A percentile compares a stretch with the other conserved stretches of the same genome.
phyloP scores from a whole-genome alignment of 2,797 vertebrate genomes.

The Synaphobranchus kaupii region DNA sequence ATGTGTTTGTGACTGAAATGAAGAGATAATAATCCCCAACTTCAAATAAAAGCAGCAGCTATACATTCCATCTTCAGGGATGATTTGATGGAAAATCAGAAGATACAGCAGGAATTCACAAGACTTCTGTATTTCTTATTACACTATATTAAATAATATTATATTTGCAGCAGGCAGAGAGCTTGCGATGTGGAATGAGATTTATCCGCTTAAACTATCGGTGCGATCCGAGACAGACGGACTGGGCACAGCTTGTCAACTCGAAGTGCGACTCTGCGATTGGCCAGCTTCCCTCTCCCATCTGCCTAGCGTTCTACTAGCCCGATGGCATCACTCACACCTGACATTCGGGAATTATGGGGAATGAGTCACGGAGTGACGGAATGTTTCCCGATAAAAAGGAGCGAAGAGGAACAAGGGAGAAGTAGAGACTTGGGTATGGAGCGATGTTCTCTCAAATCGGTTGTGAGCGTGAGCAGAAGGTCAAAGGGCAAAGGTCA shows the following conservation, averaged over 20 bases:
- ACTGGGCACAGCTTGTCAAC: not conserved
- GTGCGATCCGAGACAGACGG: not conserved
- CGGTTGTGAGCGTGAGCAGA: not conserved
- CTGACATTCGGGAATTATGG: not conserved
- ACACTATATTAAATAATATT: too few relatives aligned
- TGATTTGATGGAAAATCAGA: not conserved
- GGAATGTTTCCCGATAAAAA: not conserved
- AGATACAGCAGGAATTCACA: not conserved
- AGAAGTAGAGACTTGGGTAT: not conserved
- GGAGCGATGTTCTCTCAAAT: not conserved
- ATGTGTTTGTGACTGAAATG: not conserved
- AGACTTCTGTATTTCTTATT: not conserved
- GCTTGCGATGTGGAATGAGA: not conserved
- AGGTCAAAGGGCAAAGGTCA: too few relatives aligned
- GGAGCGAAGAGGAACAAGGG: not conserved
- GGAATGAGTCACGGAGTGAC: not conserved
- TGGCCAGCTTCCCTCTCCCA: not conserved
- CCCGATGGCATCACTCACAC: conserved; percentile 4
- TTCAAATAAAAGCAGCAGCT: not conserved
- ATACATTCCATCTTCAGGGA: not conserved
- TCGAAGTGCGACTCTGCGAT: not conserved
- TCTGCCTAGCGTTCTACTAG: not conserved
- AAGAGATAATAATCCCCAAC: not conserved
- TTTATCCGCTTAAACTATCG: not conserved
- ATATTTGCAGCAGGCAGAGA: not conserved